Conservation (phyloP, 2,888 invertebrate species). For the Lithophane semibrunnea region DNA sequence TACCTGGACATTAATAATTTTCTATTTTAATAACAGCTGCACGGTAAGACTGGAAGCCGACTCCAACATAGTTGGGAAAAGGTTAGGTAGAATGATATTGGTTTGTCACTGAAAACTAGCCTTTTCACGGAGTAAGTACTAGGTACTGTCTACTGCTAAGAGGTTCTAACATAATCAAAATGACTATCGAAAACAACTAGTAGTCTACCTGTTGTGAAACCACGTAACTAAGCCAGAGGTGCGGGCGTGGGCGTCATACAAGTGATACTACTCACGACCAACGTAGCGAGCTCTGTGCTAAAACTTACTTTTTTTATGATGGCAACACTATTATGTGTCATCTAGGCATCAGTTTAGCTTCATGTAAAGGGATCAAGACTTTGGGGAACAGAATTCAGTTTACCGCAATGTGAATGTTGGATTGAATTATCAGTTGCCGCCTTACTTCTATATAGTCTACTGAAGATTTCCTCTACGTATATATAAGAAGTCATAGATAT, state of each 20-base stretch:
- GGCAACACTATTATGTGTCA: slow-evolving; percentile 3
- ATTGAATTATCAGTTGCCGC: too few species aligned
- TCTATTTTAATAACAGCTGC: too few species aligned
- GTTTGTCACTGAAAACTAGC: not conserved
- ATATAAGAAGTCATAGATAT: too few species aligned
- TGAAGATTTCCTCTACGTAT: too few species aligned
- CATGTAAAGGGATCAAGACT: too few species aligned
- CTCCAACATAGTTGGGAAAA: too few species aligned
- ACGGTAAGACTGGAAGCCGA: too few species aligned
- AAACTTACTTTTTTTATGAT: slow-evolving; percentile 1
- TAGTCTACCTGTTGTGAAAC: slow-evolving; percentile 46
- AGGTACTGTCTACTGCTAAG: not conserved
- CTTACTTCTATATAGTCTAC: too few species aligned
- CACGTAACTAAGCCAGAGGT: slow-evolving; percentile 20
- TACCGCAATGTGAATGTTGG: too few species aligned
- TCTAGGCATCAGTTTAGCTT: not conserved
- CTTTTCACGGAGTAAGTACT: not conserved
- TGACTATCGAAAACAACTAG: slow-evolving; percentile 31
- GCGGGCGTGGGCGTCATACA: slow-evolving; percentile 40
- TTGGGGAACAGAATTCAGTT: too few species aligned
- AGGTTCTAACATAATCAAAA: slow-evolving; percentile 10
- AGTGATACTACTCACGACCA: slow-evolving; percentile 30
- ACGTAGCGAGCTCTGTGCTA: slow-evolving; percentile 10
- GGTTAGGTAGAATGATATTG: too few species aligned
- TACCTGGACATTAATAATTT: too few species aligned